Base-by-base conservation (phyloP, 1,140 invertebrate genomes). In the Drosophila sucinea region DNA sequence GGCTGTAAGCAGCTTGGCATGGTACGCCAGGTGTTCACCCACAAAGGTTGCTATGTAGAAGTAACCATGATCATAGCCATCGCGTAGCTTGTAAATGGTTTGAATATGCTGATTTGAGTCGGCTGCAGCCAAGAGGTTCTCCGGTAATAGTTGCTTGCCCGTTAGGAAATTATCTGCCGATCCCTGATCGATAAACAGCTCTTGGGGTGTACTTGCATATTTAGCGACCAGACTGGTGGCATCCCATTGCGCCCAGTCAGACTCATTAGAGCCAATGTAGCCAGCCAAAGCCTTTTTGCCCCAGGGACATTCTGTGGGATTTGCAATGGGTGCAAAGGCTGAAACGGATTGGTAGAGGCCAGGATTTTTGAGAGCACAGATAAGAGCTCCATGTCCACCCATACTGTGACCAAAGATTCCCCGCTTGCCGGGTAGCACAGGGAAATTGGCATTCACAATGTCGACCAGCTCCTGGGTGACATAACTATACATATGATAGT, bases 401-500 rank as follows among this genome's bases (percentile, higher is more conserved):
- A 99, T 99, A 90, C 98, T 97, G 82, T 98, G 97, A 0, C 97
- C 97, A 94, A 96, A 97, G 74, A 98, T 97, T 4, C 96, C 96
- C 77, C 96, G 94, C 78, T 93, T 94, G 3, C 94, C 93, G 23
- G 93, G 87, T 33, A 94, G 85, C 73, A 94, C 93, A 23, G 94
- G 94, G 82, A 98, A 97, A 86, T 97, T 96, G 2, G 93, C 91
- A 77, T 94, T 94, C 30, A 99, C 94, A n/a, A 99, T 66, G 54
- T 95, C 93, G 66, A 96, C 95, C 44, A 99, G 93, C 93, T 99
- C 99, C 80, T 95, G 94, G 6, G 97, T 98, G n/a, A 99, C 93
- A 89, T 99, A 99, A 54, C 96, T 97, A 83, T 96, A 99, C 99
- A 99, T 99, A 86, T 96, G 95, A 81, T 99, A 99, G 93, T 99